A percentile compares a stretch with the other conserved stretches of the same genome.
phyloP scores from a whole-genome alignment of 2,797 vertebrate species.

The Artibeus jamaicensis region DNA sequence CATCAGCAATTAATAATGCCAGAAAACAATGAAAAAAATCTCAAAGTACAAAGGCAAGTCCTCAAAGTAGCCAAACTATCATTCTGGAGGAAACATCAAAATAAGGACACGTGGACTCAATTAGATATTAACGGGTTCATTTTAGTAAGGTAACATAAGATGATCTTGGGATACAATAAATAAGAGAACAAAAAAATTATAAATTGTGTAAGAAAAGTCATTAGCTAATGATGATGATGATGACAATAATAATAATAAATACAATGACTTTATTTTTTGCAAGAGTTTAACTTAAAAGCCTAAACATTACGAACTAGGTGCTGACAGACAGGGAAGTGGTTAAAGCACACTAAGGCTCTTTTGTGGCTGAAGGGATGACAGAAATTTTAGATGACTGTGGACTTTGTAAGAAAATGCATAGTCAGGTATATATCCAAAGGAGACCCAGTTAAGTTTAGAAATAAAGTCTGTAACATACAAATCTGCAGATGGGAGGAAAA shows the following conservation, averaged over 20 bases:
- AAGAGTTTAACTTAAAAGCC: constrained; percentile 20
- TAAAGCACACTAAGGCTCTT: background rate
- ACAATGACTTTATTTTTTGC: background rate
- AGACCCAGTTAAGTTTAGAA: background rate
- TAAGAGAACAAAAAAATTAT: background rate
- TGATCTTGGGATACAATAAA: background rate
- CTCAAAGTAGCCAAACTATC: constrained; percentile 21
- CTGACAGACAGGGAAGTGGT: background rate
- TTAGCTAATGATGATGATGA: background rate
- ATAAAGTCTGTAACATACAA: constrained; percentile 7
- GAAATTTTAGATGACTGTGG: background rate
- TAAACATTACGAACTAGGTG: background rate
- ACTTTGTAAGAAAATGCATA: background rate
- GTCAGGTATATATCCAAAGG: background rate
- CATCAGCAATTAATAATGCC: background rate
- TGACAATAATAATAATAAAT: background rate
- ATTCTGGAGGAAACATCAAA: background rate
- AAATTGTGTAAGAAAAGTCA: background rate
- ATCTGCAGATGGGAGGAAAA: background rate
- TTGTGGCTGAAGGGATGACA: background rate
- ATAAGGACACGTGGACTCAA: background rate
- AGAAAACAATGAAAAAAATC: background rate
- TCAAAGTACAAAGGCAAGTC: background rate
- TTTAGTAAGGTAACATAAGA: background rate
- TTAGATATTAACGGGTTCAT: background rate